Evolutionary conservation across 1,140 invertebrate species (phyloP).

Genomic region (Drosophila pruinosa): DNA sequence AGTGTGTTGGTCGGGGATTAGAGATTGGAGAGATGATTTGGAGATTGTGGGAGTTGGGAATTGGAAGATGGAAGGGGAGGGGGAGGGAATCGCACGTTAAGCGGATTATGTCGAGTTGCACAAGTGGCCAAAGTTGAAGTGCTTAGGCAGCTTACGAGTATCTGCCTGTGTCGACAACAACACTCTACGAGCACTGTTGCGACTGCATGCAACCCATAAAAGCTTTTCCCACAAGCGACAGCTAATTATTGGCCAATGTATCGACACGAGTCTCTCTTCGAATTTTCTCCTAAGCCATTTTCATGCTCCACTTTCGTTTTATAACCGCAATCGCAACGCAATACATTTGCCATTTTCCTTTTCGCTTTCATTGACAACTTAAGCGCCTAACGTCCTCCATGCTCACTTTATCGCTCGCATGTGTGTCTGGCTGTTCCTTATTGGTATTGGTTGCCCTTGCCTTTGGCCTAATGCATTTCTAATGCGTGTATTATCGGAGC

Average conservation of each 20-base stretch:
- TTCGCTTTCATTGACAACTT: neutral
- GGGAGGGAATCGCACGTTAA: too few species aligned
- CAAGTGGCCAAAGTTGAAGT: constrained; percentile 32
- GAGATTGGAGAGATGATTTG: too few species aligned
- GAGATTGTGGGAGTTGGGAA: too few species aligned
- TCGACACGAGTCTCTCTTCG: constrained; percentile 1
- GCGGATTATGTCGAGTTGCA: constrained; percentile 42
- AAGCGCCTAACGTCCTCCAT: neutral
- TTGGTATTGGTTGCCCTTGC: too few species aligned
- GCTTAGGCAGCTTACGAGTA: constrained; percentile 27
- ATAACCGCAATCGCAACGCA: neutral
- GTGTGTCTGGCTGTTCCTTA: neutral
- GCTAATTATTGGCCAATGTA: constrained; percentile 7
- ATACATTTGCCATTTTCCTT: neutral
- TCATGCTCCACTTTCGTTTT: constrained; percentile 4
- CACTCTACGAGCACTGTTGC: too few species aligned
- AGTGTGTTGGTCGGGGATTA: too few species aligned
- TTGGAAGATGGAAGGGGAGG: too few species aligned
- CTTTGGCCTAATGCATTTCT: neutral
- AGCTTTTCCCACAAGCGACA: neutral
- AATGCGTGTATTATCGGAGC: neutral
- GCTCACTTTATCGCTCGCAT: neutral
- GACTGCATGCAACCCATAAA: constrained; percentile 1
- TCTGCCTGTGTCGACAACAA: constrained; percentile 4
- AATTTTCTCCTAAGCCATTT: constrained; percentile 2